These are phyloP conservation scores for Archilochus colubris DNA, from an alignment of 2,113 vertebrate genomes.

Conservation along the genomic window DNA sequence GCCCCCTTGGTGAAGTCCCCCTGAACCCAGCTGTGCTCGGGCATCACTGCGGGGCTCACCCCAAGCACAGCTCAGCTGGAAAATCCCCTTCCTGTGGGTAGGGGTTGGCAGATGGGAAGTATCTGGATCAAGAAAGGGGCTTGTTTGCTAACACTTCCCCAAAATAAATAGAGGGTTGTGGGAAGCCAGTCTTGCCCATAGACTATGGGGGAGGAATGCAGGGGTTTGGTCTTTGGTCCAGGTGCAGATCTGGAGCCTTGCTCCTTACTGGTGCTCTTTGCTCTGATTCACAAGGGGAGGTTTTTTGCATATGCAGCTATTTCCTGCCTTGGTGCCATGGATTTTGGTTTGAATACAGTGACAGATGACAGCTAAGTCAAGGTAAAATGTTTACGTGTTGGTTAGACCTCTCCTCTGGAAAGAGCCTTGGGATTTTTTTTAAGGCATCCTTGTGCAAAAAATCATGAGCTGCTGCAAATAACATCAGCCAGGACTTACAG, in stretches of 20 bases:
- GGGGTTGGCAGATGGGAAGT: neutral
- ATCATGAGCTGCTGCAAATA: neutral
- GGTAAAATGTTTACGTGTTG: neutral
- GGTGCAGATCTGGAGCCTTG: neutral
- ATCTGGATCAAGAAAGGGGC: neutral
- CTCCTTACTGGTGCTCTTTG: neutral
- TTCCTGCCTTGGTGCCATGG: neutral
- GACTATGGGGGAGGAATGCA: fast-evolving
- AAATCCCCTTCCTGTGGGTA: no score
- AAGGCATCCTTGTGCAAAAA: neutral
- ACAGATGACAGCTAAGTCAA: neutral
- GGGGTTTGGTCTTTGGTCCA: neutral
- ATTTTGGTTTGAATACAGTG: neutral
- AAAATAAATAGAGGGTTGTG: neutral
- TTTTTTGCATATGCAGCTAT: neutral
- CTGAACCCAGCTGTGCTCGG: no score
- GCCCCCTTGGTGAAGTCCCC: no score
- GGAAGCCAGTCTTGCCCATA: neutral
- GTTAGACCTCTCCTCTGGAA: neutral
- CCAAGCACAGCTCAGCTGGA: no score
- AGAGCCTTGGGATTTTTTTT: neutral
- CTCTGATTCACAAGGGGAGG: neutral
- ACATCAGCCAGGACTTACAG: neutral
- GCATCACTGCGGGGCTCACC: no score
- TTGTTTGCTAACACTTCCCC: neutral